A percentile compares a stretch with the other conserved stretches of the same genome.
phyloP scores from a whole-genome alignment of 1,140 invertebrate genomes.

The Drosophila busckii region DNA sequence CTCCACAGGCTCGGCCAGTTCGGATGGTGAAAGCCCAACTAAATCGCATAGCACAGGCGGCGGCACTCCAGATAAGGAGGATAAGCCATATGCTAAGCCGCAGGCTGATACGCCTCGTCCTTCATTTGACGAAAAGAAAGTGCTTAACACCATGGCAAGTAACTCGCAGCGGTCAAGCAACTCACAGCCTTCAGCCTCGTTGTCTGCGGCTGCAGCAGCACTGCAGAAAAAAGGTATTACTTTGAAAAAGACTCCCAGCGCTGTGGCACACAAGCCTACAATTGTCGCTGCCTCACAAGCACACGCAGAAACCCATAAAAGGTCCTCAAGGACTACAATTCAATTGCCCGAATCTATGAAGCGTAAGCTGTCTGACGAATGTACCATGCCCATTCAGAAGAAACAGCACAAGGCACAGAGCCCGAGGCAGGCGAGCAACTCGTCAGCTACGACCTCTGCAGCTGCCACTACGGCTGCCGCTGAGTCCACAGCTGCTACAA shows the following conservation, averaged over 20 bases:
- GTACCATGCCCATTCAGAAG: slow-evolving; percentile 21
- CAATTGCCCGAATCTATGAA: slow-evolving; percentile 68
- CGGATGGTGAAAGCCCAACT: slow-evolving; percentile 65
- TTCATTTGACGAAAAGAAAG: slow-evolving; percentile 62
- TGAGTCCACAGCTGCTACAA: slow-evolving; percentile 1
- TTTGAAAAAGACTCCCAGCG: slow-evolving; percentile 54
- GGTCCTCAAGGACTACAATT: slow-evolving; percentile 51
- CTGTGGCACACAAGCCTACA: slow-evolving; percentile 13
- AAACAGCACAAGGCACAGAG: slow-evolving; percentile 40
- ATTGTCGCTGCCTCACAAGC: neutral
- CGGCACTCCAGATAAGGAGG: slow-evolving; percentile 64
- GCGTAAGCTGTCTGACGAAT: slow-evolving; percentile 66
- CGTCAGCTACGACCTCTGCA: neutral
- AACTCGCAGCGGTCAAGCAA: slow-evolving; percentile 28
- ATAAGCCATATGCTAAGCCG: slow-evolving; percentile 45
- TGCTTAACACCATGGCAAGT: slow-evolving; percentile 65
- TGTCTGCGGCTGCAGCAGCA: slow-evolving; percentile 56
- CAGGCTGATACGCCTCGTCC: slow-evolving; percentile 56
- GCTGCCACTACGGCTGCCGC: neutral
- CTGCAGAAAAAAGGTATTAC: slow-evolving; percentile 73
- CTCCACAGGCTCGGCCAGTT: slow-evolving; percentile 52
- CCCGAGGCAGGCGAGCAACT: slow-evolving; percentile 24
- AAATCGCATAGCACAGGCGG: slow-evolving; percentile 57
- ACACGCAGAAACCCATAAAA: slow-evolving; percentile 3
- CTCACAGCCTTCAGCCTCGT: slow-evolving; percentile 19